phyloP scores from a whole-genome alignment of 2,888 invertebrate species.

The Scaptomyza caliginosa region DNA sequence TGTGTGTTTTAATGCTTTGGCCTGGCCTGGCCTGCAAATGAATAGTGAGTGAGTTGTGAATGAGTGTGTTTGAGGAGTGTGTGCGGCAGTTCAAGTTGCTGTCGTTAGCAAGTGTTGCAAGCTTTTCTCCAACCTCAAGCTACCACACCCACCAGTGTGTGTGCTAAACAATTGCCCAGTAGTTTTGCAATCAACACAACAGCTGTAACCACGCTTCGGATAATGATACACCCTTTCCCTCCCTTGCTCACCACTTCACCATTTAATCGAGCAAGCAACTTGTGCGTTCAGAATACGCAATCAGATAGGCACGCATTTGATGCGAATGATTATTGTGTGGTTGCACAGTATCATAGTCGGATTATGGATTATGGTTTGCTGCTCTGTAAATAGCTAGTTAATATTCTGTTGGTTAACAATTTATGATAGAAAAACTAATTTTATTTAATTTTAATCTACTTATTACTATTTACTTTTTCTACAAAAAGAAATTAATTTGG shows the following conservation, averaged over 20 bases:
- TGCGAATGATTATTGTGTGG: constrained; percentile 10
- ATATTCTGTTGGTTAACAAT: neutral
- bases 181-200: constrained; percentile 28
- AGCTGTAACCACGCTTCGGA: constrained; percentile 13
- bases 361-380: constrained; percentile 1
- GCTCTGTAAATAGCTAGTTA: constrained; percentile 10
- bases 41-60: constrained; percentile 69
- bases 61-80: constrained; percentile 21
- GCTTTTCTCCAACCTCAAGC: neutral
- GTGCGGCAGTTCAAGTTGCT: constrained; percentile 43
- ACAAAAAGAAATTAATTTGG: too few species aligned
- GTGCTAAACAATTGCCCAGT: constrained; percentile 23
- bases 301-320: constrained; percentile 25
- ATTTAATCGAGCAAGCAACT: constrained; percentile 6
- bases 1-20: constrained; percentile 30
- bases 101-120: constrained; percentile 54
- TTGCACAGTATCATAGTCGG: constrained; percentile 10
- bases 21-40: constrained; percentile 69
- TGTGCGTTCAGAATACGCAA: constrained; percentile 10
- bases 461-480: neutral
- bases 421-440: neutral
- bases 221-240: constrained; percentile 9
- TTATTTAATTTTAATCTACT: neutral
- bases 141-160: constrained; percentile 8
- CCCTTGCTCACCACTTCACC: neutral